Evolutionary conservation across 2,888 invertebrate species (phyloP).

Genomic region (Macrostomum cliftonense): DNA sequence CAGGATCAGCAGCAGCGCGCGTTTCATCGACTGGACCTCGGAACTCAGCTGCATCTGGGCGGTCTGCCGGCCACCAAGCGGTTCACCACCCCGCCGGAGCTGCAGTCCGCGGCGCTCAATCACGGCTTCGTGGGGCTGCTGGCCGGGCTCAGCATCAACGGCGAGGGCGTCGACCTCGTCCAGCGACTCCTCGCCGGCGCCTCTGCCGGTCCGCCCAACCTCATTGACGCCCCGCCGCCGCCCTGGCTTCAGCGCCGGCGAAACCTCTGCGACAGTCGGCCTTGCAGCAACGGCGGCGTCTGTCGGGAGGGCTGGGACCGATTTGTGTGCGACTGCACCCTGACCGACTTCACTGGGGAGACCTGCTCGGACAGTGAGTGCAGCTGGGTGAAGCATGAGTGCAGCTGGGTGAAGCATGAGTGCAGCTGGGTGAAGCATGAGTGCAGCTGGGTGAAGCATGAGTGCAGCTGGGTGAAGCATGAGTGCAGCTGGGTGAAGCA

Average conservation of each 20-base stretch:
- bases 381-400: no score
- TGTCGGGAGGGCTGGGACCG: constrained; percentile 89
- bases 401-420: no score
- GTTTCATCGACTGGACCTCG: background rate
- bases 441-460: no score
- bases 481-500: no score
- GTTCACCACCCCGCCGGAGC: constrained; percentile 47
- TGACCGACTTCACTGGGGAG: constrained; percentile 66
- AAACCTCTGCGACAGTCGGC: constrained; percentile 40
- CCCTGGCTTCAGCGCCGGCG: background rate
- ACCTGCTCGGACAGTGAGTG: constrained; percentile 63
- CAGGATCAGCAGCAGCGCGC: background rate
- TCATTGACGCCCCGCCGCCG: background rate
- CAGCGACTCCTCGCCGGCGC: constrained; percentile 64
- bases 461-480: no score
- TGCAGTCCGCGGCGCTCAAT: constrained; percentile 72
- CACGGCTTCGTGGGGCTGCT: constrained; percentile 76
- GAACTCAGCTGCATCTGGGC: no score
- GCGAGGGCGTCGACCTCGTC: constrained; percentile 44
- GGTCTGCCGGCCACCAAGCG: no score
- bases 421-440: no score
- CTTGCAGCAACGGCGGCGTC: constrained; percentile 68
- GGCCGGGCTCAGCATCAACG: constrained; percentile 4
- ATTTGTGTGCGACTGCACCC: constrained; percentile 74
- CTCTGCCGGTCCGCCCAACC: background rate